These are phyloP conservation scores for Macrosteles quadrilineatus DNA, from an alignment of 1,140 invertebrate species.

Conservation along the genomic window DNA sequence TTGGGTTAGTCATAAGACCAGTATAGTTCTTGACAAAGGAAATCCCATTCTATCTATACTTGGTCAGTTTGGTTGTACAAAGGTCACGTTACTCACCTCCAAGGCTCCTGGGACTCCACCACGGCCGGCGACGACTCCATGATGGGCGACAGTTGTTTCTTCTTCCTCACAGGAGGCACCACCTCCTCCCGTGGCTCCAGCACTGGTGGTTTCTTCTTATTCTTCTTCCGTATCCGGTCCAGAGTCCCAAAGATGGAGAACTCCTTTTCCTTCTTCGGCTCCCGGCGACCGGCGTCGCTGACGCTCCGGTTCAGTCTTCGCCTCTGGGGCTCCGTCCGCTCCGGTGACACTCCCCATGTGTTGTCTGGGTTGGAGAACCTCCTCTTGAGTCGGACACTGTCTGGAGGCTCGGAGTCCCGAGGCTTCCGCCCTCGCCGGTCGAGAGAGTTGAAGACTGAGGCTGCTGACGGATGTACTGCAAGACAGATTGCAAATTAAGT, in stretches of 20 bases:
- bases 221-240: slow-evolving; percentile 42
- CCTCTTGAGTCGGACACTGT: slow-evolving; percentile 5
- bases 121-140: slow-evolving; percentile 62
- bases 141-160: slow-evolving; percentile 73
- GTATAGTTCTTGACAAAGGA: too few species aligned
- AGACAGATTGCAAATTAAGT: not conserved
- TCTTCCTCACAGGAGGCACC: slow-evolving; percentile 45
- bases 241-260: slow-evolving; percentile 35
- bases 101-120: too few species aligned
- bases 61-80: too few species aligned
- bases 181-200: slow-evolving; percentile 31
- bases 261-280: slow-evolving; percentile 25
- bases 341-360: slow-evolving; percentile 35
- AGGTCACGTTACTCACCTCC: too few species aligned
- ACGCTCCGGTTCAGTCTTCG: slow-evolving; percentile 44
- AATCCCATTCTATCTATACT: too few species aligned
- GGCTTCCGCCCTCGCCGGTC: slow-evolving; percentile 18
- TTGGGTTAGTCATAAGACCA: too few species aligned
- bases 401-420: not conserved
- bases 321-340: slow-evolving; percentile 47
- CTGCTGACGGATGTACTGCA: not conserved
- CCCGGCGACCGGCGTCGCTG: slow-evolving; percentile 49
- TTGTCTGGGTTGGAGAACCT: slow-evolving; percentile 27
- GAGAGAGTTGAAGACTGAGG: slow-evolving; percentile 31
- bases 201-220: slow-evolving; percentile 52